A percentile compares a stretch with the other conserved stretches of the same genome.
Conservation (phyloP, 2,113 vertebrate species). For the Mobula birostris region DNA sequence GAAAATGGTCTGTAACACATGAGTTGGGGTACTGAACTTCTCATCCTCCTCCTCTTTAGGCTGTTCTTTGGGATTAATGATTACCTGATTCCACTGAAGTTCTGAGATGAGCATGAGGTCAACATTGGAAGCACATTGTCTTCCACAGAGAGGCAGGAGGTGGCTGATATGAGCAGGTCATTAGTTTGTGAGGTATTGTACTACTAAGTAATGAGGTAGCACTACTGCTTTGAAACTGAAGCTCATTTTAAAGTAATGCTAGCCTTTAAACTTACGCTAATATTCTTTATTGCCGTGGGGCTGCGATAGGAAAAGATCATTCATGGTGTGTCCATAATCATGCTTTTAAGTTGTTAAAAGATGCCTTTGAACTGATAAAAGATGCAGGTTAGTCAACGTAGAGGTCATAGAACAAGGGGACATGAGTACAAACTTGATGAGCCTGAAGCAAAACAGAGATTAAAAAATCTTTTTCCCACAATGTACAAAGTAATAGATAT, state of each 20-base stretch:
- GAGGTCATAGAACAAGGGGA: neutral
- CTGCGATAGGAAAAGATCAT: neutral
- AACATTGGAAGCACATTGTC: no score
- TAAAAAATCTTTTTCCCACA: conserved; percentile 11
- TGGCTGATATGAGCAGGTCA: no score
- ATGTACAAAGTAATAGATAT: conserved; percentile 28
- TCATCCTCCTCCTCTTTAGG: no score
- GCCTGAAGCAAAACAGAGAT: conserved; percentile 28
- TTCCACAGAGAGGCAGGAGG: no score
- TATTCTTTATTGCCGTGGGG: neutral
- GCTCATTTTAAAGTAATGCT: conserved; percentile 11
- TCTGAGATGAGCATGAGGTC: no score
- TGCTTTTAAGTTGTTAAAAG: neutral
- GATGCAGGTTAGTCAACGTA: neutral
- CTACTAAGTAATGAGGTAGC: neutral
- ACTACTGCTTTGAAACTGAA: neutral
- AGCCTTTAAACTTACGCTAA: neutral
- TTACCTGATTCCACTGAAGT: no score
- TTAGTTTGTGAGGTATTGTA: no score
- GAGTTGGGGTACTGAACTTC: neutral
- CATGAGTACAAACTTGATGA: neutral
- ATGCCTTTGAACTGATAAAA: neutral
- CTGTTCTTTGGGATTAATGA: no score
- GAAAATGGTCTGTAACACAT: no score
- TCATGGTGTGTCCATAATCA: conserved; percentile 9